Conservation (phyloP, 2,797 vertebrate species). For the Gouania willdenowi region DNA sequence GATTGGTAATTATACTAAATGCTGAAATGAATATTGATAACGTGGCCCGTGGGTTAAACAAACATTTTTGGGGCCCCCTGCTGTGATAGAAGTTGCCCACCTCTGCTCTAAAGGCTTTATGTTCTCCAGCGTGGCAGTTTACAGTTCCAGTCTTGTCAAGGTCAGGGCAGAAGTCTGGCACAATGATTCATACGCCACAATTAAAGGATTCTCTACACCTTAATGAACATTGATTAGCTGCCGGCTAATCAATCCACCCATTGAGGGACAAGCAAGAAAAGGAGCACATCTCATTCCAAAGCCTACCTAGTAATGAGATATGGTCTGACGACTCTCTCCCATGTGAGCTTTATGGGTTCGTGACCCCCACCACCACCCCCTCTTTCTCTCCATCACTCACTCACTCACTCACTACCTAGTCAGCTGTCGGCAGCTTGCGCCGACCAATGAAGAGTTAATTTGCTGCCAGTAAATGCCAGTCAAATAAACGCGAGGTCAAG, state of each 20-base stretch:
- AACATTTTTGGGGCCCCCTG: no score
- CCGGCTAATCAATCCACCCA: conserved; percentile 70
- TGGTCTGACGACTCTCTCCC: conserved; percentile 47
- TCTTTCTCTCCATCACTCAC: conserved; percentile 15
- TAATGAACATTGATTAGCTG: conserved; percentile 81
- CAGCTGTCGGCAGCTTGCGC: conserved; percentile 12
- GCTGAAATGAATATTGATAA: no score
- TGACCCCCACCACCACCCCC: conserved; percentile 16
- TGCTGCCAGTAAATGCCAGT: conserved; percentile 53
- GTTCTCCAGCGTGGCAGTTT: conserved; percentile 36
- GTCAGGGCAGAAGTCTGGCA: conserved; percentile 69
- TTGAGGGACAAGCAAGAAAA: conserved; percentile 57
- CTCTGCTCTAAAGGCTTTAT: conserved; percentile 60
- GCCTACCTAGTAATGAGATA: conserved; percentile 64
- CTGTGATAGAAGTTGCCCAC: no score
- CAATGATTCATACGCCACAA: conserved; percentile 73
- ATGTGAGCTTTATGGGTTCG: conserved; percentile 61
- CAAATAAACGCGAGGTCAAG: conserved; percentile 57
- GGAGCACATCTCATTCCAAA: conserved; percentile 60
- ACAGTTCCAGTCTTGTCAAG: conserved; percentile 51
- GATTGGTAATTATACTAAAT: no score
- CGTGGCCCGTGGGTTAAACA: no score
- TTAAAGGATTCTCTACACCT: conserved; percentile 77
- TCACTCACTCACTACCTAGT: conserved; percentile 8
- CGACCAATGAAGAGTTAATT: conserved; percentile 51